Conservation (phyloP, 1,140 invertebrate genomes). For the Linepithema humile region DNA sequence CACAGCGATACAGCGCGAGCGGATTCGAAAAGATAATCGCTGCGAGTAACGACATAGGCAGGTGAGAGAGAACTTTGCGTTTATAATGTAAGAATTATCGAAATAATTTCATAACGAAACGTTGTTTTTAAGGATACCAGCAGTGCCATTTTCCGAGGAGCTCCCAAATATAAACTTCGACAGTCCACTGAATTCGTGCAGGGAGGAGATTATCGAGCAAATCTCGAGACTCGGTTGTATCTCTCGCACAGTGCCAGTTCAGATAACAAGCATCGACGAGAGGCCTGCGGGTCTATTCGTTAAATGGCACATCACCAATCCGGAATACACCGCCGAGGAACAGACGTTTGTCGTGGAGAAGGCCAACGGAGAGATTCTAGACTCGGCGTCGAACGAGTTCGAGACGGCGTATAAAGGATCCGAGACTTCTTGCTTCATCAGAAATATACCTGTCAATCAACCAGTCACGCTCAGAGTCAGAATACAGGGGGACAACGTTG, state of each 20-base stretch:
- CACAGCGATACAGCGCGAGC: constrained; percentile 49
- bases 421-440: constrained; percentile 67
- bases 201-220: constrained; percentile 28
- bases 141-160: constrained; percentile 35
- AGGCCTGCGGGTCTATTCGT: constrained; percentile 68
- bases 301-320: constrained; percentile 69
- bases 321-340: constrained; percentile 67
- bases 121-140: constrained; percentile 39
- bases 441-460: constrained; percentile 63
- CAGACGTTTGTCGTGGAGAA: constrained; percentile 70
- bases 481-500: constrained; percentile 59
- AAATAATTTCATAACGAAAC: neutral
- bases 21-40: constrained; percentile 22
- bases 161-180: constrained; percentile 41
- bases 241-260: constrained; percentile 61
- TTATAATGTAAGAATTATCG: neutral
- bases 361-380: constrained; percentile 60
- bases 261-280: constrained; percentile 69
- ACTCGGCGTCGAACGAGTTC: constrained; percentile 58
- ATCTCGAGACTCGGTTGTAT: constrained; percentile 29
- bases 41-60: constrained; percentile 33
- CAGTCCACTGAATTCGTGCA: neutral
- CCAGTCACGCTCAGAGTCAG: constrained; percentile 68
- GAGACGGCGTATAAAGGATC: constrained; percentile 68
- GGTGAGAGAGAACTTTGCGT: neutral